Base-by-base conservation (phyloP, 2,113 vertebrate genomes). In the Lepisosteus oculatus region DNA sequence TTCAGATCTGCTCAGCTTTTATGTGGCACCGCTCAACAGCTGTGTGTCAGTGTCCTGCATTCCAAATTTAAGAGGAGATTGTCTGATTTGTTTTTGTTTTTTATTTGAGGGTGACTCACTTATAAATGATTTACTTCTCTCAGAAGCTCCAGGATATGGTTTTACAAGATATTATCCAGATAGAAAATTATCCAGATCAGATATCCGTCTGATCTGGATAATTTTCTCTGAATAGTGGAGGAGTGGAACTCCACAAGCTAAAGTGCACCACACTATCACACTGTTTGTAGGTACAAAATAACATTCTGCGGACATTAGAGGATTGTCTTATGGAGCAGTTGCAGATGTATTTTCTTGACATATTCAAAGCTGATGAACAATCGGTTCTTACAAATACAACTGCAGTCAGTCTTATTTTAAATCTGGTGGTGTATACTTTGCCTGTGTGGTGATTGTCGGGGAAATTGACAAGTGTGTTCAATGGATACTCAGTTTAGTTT, bases 391-490 rank as follows among this genome's bases (percentile, higher is more conserved):
- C 57, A 13, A n/a, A 5, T 15, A 47, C 15, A 15, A 15, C 9
- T 41, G 51, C 41, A 17, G 17, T 55, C 47, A 9, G 15, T 17
- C 14, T 66, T 13, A 5, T 15, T 44, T 15, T 51, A 14, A 67
- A 67, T 51, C 44, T 15, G n/a, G 6, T 14, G 13, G 43, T 6
- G 44, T 67, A 51, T 13, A 41, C 15, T 13, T 66, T 42, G 11
- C 43, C 54, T 12, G 1, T 29, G 14, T 54, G 47, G 17, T 69
- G 68, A 43, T 69, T 69, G 68, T 44, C 55, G 43, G 55, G 8
- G 8, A 6, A 57, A 44, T 59, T 69, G 68, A 69, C 68, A 69
- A 11, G 55, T 43, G 13, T 8, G 55, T 42, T 59, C 68, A 69
- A 43, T 57, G 3, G 2, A 3, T 69, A 13, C 57, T 15, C 14